These are phyloP conservation scores for Pogonocichla stellata DNA, from an alignment of 2,113 vertebrate genomes.

Conservation along the genomic window DNA sequence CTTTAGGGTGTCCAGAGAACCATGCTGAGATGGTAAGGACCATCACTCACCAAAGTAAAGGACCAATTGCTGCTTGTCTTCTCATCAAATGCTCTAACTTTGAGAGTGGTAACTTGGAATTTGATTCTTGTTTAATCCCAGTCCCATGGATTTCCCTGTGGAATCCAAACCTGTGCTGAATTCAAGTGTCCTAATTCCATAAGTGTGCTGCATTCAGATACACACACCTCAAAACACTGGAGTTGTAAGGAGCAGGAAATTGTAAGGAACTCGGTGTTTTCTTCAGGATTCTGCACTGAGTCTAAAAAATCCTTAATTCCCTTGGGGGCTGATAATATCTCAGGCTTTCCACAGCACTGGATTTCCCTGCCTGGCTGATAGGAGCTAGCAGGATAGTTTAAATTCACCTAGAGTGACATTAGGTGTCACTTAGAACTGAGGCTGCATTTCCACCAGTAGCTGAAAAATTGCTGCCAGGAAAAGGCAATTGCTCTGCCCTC, in stretches of 20 bases:
- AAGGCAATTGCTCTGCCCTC: background rate
- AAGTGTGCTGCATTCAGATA: background rate
- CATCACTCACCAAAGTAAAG: background rate
- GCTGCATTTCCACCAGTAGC: background rate
- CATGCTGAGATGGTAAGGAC: background rate
- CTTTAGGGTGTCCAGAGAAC: background rate
- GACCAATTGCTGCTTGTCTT: background rate
- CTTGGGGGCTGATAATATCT: background rate
- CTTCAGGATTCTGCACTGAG: background rate
- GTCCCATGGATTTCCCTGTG: background rate
- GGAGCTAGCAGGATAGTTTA: background rate
- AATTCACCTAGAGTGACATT: background rate
- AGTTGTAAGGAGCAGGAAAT: background rate
- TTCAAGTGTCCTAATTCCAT: background rate
- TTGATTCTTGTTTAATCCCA: background rate
- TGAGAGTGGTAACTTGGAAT: background rate
- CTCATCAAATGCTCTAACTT: background rate
- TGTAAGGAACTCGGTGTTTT: background rate
- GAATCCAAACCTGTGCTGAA: background rate
- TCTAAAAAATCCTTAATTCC: background rate
- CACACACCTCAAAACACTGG: background rate
- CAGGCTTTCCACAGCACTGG: background rate
- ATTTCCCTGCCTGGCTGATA: background rate
- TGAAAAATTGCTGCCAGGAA: background rate
- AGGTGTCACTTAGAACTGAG: background rate